These are phyloP conservation scores for Carpatolechia fugitivella DNA, from an alignment of 2,888 invertebrate species.

Conservation along the genomic window DNA sequence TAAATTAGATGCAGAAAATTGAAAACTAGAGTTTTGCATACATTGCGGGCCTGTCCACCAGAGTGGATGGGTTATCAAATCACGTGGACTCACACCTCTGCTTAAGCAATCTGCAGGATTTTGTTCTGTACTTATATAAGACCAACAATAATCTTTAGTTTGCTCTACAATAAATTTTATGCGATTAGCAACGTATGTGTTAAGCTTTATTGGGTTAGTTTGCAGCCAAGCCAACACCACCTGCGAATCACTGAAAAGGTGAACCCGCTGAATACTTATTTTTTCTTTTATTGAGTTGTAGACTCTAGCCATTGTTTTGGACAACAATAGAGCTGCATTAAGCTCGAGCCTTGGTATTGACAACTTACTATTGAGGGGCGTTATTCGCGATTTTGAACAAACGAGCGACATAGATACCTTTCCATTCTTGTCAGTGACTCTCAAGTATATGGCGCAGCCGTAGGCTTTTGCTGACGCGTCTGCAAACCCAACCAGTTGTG, in stretches of 20 bases:
- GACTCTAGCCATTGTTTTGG: neutral
- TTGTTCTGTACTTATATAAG: neutral
- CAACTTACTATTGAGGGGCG: constrained; percentile 12
- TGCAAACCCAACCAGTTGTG: constrained; percentile 22
- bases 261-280: neutral
- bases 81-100: neutral
- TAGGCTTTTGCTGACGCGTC: constrained; percentile 20
- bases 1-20: too few species aligned
- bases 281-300: constrained; percentile 8
- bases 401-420: constrained; percentile 15
- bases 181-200: too few species aligned
- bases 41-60: neutral
- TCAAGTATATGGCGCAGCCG: constrained; percentile 20
- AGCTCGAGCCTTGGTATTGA: constrained; percentile 4
- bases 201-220: constrained; percentile 5
- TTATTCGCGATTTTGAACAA: constrained; percentile 23
- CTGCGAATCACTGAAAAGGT: neutral
- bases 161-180: neutral
- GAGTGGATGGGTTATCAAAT: neutral
- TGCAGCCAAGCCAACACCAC: constrained; percentile 14
- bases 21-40: neutral
- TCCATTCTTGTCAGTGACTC: constrained; percentile 13
- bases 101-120: neutral
- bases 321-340: neutral
- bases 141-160: neutral